Base-by-base conservation (phyloP, 2,113 vertebrate species). In the Sorex araneus region DNA sequence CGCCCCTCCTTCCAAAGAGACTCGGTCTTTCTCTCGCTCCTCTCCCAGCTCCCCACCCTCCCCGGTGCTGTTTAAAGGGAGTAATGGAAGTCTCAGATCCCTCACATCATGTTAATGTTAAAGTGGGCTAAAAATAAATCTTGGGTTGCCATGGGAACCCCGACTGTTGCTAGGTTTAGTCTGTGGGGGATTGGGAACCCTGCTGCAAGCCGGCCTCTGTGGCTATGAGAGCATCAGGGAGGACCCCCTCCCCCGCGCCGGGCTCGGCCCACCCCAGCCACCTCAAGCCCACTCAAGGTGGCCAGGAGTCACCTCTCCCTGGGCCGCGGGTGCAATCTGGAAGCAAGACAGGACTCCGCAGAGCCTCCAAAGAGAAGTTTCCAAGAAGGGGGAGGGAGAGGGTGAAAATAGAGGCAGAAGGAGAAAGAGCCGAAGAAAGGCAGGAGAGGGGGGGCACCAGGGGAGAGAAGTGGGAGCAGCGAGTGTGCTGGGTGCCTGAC, bases 61-160 rank as follows among this genome's bases (percentile, higher is more conserved):
- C 23, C 9, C 15, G 40, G 84, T 91, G 30, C 89, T 88, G 80
- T 93, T 90, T 94, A 95, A 97, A 95, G 94, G 47, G 84, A 96
- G 89, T 95, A 95, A 96, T 95, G 84, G 83, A 90, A 84, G 93
- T 79, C 95, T 96, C 95, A 92, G 94, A 96, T 96, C 93, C 87
- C 94, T 96, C 96, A 84, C 96, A 87, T 96, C 96, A 96, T 97
- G 97, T 96, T 98, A 91, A 98, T 95, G 97, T 92, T 97, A 94
- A 97, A 96, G 97, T 95, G 96, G 96, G 97, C 98, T 98, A 98
- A 98, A 98, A 98, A 98, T 98, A 98, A 98, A 98, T 86, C 96
- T 60, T 64, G 76, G 16, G 98, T 98, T 98, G 98, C 98, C 97
- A 98, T 98, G 93, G 98, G 98, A 98, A 98, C 98, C 75, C 94